These are phyloP conservation scores for Acropternis orthonyx DNA, from an alignment of 2,797 vertebrate genomes.

Conservation along the genomic window DNA sequence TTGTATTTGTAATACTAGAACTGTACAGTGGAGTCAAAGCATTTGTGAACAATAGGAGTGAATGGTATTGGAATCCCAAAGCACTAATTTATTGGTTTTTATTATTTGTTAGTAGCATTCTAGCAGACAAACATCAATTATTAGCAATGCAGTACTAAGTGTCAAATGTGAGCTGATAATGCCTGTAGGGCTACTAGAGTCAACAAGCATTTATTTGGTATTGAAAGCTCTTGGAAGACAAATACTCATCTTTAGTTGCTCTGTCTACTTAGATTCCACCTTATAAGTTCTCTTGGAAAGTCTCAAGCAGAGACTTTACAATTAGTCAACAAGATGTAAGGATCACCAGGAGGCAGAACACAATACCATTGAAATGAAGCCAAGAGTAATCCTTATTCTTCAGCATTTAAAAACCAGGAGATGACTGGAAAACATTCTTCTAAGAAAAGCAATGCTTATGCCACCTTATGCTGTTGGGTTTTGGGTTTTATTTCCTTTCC, in stretches of 20 bases:
- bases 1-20: background rate
- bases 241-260: background rate
- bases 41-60: background rate
- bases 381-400: background rate
- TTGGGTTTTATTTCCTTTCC: background rate
- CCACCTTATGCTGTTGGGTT: background rate
- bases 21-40: background rate
- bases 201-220: background rate
- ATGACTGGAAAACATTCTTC: background rate
- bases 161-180: background rate
- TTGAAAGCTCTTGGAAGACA: background rate
- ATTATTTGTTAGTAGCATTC: background rate
- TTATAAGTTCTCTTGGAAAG: background rate
- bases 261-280: background rate
- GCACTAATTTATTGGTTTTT: background rate
- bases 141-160: background rate
- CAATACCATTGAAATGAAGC: background rate
- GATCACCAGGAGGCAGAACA: background rate
- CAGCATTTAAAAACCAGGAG: background rate
- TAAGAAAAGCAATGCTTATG: background rate
- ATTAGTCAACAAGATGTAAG: background rate
- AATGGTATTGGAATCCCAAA: background rate
- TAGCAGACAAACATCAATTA: background rate
- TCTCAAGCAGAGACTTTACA: background rate
- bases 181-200: background rate